phyloP scores from a whole-genome alignment of 2,797 vertebrate species.

The Coregonus suidteri region DNA sequence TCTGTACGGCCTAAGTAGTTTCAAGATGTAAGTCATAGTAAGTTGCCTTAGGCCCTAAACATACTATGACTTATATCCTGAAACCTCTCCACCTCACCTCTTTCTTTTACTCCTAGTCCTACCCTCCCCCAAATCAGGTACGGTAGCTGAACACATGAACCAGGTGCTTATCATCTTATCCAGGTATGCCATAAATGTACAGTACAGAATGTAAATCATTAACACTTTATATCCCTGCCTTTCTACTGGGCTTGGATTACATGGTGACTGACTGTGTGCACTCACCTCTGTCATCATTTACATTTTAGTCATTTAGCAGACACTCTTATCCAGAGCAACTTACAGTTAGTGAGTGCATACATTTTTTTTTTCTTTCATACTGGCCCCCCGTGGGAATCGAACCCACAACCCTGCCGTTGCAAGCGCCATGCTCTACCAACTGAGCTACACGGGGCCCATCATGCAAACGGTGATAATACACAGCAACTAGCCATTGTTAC shows the following conservation, averaged over 20 bases:
- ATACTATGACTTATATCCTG: too few relatives aligned
- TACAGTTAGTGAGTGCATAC: too few relatives aligned
- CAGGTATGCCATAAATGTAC: constrained; percentile 42
- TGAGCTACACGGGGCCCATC: too few relatives aligned
- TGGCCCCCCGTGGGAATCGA: too few relatives aligned
- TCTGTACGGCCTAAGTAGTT: constrained; percentile 38
- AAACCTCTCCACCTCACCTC: constrained; percentile 22
- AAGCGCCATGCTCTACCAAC: too few relatives aligned
- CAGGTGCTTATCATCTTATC: constrained; percentile 54
- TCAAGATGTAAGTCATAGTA: constrained; percentile 21
- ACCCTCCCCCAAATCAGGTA: constrained; percentile 35
- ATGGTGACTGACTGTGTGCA: not conserved
- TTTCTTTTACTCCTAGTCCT: not conserved
- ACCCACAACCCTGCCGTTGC: too few relatives aligned
- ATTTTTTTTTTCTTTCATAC: too few relatives aligned
- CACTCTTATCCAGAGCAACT: too few relatives aligned
- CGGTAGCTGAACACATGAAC: constrained; percentile 40
- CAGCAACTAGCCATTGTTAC: too few relatives aligned
- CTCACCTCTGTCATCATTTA: too few relatives aligned
- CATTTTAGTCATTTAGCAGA: too few relatives aligned
- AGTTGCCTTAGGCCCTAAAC: constrained; percentile 6
- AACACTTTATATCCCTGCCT: constrained; percentile 49
- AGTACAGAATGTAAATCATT: constrained; percentile 50
- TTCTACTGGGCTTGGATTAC: constrained; percentile 38
- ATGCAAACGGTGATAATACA: too few relatives aligned